Conservation (phyloP, 1,140 invertebrate genomes). For the Polypedilum vanderplanki region DNA sequence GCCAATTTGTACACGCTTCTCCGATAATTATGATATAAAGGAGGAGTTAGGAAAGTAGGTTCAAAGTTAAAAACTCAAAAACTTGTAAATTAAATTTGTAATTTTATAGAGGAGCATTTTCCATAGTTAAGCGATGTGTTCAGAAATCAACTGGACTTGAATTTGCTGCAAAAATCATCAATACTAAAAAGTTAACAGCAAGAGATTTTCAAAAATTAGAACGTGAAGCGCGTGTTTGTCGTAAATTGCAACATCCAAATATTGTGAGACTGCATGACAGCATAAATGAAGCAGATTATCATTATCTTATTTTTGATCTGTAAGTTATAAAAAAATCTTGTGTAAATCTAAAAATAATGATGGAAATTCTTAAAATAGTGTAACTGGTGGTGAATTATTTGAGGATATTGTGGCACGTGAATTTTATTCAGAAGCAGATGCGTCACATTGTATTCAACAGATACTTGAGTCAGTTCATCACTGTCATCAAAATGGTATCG, state of each 20-base stretch:
- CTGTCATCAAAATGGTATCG: conserved; percentile 97
- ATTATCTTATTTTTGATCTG: conserved; percentile 99
- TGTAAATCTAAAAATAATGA: not conserved
- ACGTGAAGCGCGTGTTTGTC: conserved; percentile 61
- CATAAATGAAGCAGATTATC: conserved; percentile 99
- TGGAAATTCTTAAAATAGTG: conserved; percentile 58
- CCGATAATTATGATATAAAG: conserved; percentile 99
- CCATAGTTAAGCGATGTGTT: conserved; percentile 97
- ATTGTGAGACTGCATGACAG: conserved; percentile 95
- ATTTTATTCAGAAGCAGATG: conserved; percentile 99
- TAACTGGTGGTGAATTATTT: conserved; percentile 99
- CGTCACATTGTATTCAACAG: conserved; percentile 99
- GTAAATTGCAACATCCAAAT: conserved; percentile 62
- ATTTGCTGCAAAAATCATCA: conserved; percentile 99
- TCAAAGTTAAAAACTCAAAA: too few relatives aligned
- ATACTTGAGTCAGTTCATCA: conserved; percentile 99
- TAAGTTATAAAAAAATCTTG: conserved; percentile 34
- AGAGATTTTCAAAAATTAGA: conserved; percentile 99
- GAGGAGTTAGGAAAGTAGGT: conserved; percentile 99
- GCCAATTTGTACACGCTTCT: conserved; percentile 80
- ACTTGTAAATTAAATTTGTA: conserved; percentile 32
- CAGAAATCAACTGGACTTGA: conserved; percentile 96
- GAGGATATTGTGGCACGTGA: conserved; percentile 99
- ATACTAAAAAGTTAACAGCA: conserved; percentile 97
- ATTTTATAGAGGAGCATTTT: conserved; percentile 91